phyloP scores from a whole-genome alignment of 2,888 invertebrate genomes.

The Elmis aenea region DNA sequence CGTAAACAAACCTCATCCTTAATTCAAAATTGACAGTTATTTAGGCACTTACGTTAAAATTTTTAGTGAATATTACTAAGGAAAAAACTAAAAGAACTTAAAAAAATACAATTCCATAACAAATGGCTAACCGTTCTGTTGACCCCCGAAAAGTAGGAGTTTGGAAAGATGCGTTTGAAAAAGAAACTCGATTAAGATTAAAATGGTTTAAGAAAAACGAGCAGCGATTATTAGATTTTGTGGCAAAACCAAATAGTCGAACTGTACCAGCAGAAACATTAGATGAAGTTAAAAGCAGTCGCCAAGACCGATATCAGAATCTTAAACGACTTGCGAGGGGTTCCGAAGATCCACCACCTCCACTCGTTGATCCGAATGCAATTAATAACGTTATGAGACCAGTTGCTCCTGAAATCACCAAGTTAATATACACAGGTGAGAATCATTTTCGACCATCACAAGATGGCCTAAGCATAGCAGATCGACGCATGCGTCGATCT shows the following conservation, averaged over 20 bases:
- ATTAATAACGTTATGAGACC: constrained; percentile 48
- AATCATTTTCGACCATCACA: too few relatives aligned
- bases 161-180: constrained; percentile 31
- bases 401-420: constrained; percentile 47
- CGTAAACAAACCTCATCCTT: too few relatives aligned
- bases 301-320: constrained; percentile 27
- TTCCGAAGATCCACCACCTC: constrained; percentile 20
- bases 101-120: too few relatives aligned
- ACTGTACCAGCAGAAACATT: constrained; percentile 33
- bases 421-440: constrained; percentile 49
- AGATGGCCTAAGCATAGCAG: too few relatives aligned
- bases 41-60: constrained; percentile 1
- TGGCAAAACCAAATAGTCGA: constrained; percentile 29
- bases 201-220: constrained; percentile 44
- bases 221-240: constrained; percentile 33
- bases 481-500: too few relatives aligned
- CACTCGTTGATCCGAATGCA: constrained; percentile 23
- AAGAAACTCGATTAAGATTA: constrained; percentile 38
- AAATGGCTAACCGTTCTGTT: too few relatives aligned
- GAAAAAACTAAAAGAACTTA: too few relatives aligned
- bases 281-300: constrained; percentile 28
- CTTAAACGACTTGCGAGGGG: constrained; percentile 23
- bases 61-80: too few relatives aligned
- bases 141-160: too few relatives aligned
- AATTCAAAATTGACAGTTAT: constrained; percentile 2